Base-by-base conservation (phyloP, 1,140 invertebrate species). In the Papilio polytes region DNA sequence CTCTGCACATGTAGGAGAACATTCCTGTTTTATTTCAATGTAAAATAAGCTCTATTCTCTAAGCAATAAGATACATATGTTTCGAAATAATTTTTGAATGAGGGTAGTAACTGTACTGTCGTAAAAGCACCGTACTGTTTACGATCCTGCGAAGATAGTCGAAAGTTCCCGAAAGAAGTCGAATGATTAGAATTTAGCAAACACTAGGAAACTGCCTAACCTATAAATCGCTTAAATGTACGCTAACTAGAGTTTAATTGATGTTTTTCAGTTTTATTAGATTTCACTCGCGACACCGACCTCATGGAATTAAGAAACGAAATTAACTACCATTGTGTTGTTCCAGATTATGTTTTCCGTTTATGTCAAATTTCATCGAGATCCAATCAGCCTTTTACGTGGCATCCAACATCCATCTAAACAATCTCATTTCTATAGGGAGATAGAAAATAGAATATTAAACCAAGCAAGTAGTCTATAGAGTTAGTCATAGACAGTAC, bases 121-220 rank as follows among this genome's bases (percentile, higher is more conserved):
- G 85, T 91, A 90, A 92, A 91, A 91, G 91, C 86, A 86, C 85
- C 85, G 83, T 87, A 86, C 81, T 85, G 85, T 90, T 92, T 91
- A 89, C 86, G 85, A 82, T 80, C 78, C 22, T 56, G 81, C 89
- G 89, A 91, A 86, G 85, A 89, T 86, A 83, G 63, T 86, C 90
- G 91, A 91, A 89, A 85, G 88, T 87, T 76, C 72, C 83, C 91
- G 90, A 91, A 86, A 74, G 48, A 63, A 72, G 74, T 13, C 59
- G 74, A 80, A 74, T 51, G 41, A 70, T 44, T 76, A 51, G 9
- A 76, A 51, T 51, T 6, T 31, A 76, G 12, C 3, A 70, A 70
- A 70, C 36, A 70, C 13, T 63, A 9, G 20, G 6, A 56, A 56
- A 56, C 18, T n/a, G n/a, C n/a, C n/a, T 20, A 20, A 56, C 18